Percentiles rank a stretch among this genome's conserved stretches.
Evolutionary conservation across 2,113 vertebrate genomes (phyloP).

Genomic region (Albula glossodonta): DNA sequence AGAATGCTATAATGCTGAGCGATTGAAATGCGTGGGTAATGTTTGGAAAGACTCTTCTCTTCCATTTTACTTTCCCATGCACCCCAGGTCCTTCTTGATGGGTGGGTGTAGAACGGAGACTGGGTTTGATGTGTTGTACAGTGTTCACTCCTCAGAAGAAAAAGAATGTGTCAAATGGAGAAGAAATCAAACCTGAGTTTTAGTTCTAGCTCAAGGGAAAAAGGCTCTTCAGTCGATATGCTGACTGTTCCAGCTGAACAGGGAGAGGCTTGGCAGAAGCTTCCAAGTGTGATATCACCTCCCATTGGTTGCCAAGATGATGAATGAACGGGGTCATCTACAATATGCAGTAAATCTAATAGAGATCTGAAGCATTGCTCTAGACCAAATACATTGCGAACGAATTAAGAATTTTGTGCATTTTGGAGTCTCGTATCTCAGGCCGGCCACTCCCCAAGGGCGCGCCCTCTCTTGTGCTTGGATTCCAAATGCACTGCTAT

Average conservation of each 20-base stretch:
- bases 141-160: neutral
- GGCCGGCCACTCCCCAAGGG: neutral
- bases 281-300: neutral
- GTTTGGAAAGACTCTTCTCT: neutral
- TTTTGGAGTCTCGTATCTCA: neutral
- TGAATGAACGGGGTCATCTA: neutral
- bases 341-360: neutral
- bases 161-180: neutral
- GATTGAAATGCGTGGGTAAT: neutral
- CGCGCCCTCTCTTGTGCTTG: neutral
- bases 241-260: neutral
- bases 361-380: neutral
- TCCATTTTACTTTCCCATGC: neutral
- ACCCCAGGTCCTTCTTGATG: neutral
- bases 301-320: neutral
- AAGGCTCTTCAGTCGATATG: neutral
- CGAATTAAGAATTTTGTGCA: neutral
- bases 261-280: neutral
- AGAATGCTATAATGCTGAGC: neutral
- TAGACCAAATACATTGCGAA: neutral
- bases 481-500: neutral
- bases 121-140: neutral
- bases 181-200: neutral
- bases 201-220: neutral
- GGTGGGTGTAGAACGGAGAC: neutral